A percentile compares a stretch with the other conserved stretches of the same genome.
Conservation (phyloP, 2,888 invertebrate genomes). For the Rugalucina vietnamica region DNA sequence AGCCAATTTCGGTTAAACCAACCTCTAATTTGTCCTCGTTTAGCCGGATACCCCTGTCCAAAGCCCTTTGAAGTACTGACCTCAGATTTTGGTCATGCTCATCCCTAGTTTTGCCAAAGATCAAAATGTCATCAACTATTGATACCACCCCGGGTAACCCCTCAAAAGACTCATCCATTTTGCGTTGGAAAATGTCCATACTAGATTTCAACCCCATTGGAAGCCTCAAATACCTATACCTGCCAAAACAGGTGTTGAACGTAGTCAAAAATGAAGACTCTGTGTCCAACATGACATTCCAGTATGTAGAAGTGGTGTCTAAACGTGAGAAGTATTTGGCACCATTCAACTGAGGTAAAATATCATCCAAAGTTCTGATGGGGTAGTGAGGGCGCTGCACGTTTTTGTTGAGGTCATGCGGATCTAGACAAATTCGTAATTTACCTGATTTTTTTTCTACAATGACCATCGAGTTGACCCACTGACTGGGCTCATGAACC, state of each 20-base stretch:
- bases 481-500: too few relatives aligned
- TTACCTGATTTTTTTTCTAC: conserved; percentile 13
- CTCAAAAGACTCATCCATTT: conserved; percentile 22
- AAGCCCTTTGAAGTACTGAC: conserved; percentile 1
- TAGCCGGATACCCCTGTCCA: conserved; percentile 25
- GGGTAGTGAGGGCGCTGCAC: conserved; percentile 15
- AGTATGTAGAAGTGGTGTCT: conserved; percentile 12
- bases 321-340: conserved; percentile 22
- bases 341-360: conserved; percentile 12
- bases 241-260: conserved; percentile 51
- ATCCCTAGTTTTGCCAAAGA: conserved; percentile 26
- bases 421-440: neutral
- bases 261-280: conserved; percentile 40
- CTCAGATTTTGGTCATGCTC: conserved; percentile 24
- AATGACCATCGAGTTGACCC: conserved; percentile 7
- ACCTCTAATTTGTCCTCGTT: conserved; percentile 41
- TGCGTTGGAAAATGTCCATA: conserved; percentile 53
- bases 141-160: conserved; percentile 25
- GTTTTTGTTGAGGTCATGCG: conserved; percentile 1
- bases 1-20: conserved; percentile 23
- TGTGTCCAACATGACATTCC: conserved; percentile 19
- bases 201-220: conserved; percentile 57
- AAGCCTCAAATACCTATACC: conserved; percentile 54
- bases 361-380: conserved; percentile 27
- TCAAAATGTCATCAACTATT: conserved; percentile 36